Evolutionary conservation across 1,140 invertebrate species (phyloP).

Genomic region (Aphelenchoides fujianensis): DNA sequence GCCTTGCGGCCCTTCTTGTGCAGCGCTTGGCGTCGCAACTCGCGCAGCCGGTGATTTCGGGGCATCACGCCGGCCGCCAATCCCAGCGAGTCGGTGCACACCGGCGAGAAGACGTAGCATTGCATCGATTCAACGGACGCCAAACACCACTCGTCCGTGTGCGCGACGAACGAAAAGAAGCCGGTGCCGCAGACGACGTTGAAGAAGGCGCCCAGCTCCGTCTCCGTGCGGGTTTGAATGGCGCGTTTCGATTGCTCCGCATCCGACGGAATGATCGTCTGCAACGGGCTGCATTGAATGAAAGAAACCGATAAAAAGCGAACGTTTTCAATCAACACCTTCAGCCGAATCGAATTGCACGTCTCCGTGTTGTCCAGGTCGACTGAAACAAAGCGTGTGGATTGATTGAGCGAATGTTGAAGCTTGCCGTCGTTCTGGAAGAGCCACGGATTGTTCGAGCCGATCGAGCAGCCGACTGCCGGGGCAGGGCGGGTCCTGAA

Average conservation of each 20-base stretch:
- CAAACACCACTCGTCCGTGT: slow-evolving; percentile 49
- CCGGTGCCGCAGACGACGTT: slow-evolving; percentile 54
- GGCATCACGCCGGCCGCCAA: background rate
- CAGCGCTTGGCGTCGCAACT: background rate
- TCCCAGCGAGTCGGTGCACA: slow-evolving; percentile 14
- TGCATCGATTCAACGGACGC: slow-evolving; percentile 30
- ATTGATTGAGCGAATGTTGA: too few relatives aligned
- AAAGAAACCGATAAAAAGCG: background rate
- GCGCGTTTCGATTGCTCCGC: slow-evolving; percentile 43
- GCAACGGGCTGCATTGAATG: background rate
- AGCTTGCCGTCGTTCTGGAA: slow-evolving; percentile 28
- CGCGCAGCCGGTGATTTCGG: background rate
- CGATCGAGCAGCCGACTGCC: slow-evolving; percentile 15
- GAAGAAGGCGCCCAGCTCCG: slow-evolving; percentile 42
- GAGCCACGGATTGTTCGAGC: slow-evolving; percentile 19
- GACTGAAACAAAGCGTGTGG: too few relatives aligned
- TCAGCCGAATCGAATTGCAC: slow-evolving; percentile 18
- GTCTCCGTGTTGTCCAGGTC: slow-evolving; percentile 25
- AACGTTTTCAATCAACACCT: slow-evolving; percentile 21
- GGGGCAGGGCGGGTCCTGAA: slow-evolving; percentile 19
- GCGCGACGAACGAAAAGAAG: slow-evolving; percentile 51
- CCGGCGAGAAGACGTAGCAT: slow-evolving; percentile 50
- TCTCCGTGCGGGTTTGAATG: slow-evolving; percentile 39
- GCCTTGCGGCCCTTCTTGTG: background rate
- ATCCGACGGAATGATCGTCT: slow-evolving; percentile 35